Base-by-base conservation (phyloP, 2,113 vertebrate genomes). In the Saccopteryx leptura region DNA sequence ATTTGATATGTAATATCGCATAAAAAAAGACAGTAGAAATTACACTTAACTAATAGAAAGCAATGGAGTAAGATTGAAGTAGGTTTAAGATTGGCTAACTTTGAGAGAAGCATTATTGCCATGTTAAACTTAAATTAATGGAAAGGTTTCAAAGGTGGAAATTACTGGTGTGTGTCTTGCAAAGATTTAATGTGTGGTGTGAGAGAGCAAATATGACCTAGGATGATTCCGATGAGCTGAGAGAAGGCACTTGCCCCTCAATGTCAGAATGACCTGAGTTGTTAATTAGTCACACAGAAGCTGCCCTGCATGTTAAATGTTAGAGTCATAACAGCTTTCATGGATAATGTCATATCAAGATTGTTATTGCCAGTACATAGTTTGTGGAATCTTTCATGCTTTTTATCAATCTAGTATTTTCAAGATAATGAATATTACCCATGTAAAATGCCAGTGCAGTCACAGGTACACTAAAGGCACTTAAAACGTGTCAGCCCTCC, bases 201-300 rank as follows among this genome's bases (percentile, higher is more conserved):
- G 93, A 94, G 65, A 82, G 13, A 78, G 33, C 28, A 39, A 86
- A 71, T 71, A 80, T 76, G 88, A 92, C 88, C 88, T 81, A 63
- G 69, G 54, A 56, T 83, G 94, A 95, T 96, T 60, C 13, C 3
- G 0, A 46, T 54, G 60, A 95, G 60, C 54, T 71, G 65, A 88
- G 48, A 79, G 60, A 88, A 88, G 50, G 17, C 13, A 17, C 54
- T 94, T 82, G 63, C 54, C 87, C 50, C 26, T 85, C 33, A 58
- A 33, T 86, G 46, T 93, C 85, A 75, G 58, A 96, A 79, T 97
- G 94, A 95, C 93, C 94, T 90, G 54, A 61, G 79, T 75, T 95
- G 68, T 93, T 97, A 95, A 95, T 97, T 96, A 96, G 69, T 9
- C 91, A 90, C 54, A 63, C 8, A 80, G 94, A 88, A 88, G 92